Base-by-base conservation (phyloP, 1,140 invertebrate species). In the Rhagoletis zephyria region DNA sequence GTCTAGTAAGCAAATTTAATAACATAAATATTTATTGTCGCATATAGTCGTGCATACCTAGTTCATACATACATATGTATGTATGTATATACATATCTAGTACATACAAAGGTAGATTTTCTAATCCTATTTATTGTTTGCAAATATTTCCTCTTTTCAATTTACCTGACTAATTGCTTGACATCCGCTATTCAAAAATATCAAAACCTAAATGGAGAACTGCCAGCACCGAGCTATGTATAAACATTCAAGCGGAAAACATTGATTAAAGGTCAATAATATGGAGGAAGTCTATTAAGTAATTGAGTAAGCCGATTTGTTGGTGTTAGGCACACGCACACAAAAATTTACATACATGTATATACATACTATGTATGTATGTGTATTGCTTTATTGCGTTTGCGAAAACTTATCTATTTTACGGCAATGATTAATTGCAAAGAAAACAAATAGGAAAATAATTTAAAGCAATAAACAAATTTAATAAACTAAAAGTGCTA, bases 211-310 rank as follows among this genome's bases (percentile, higher is more conserved):
- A 30, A 56, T 81, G 74, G 16, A 81, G 30, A 81, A 12, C 48
- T 59, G 45, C 19, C 48, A 81, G 3, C 48, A 14, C 9, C 5
- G 12, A 19, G 10, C 12, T 51, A 56, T 51, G 45, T 30, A 30
- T 56, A 2, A 48, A 81, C 2, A 81, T 74, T 74, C 12, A 56
- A 42, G 48, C 74, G 74, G 74, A 56, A 77, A 59, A 5, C 48
- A 81, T 81, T 81, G 9, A 81, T 56, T 81, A 56, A 81, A 81
- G 74, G 74, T 56, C 74, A 81, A 81, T 56, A 81, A 51, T 81
- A 81, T 81, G 12, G 45, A 81, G 12, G 45, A 81, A 19, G 40
- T 16, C 16, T 63, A 63, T 63, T 63, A 63, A 12, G 61, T 63
- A 6, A 63, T 6, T 63, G 7, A 4, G 16, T 16, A 4, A 7